phyloP scores from a whole-genome alignment of 1,140 invertebrate genomes.

The Pemphigus obesinymphae region DNA sequence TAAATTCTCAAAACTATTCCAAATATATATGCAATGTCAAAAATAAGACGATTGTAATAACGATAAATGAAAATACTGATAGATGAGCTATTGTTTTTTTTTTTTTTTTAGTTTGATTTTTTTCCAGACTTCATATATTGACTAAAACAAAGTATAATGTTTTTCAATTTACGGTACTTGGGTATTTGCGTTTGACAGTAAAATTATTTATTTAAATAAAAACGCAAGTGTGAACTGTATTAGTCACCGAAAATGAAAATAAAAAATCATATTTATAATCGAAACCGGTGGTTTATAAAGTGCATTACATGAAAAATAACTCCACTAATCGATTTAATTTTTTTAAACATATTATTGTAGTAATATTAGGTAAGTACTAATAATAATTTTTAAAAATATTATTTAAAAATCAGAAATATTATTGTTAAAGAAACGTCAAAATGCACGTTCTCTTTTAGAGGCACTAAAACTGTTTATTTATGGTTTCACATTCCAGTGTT shows the following conservation, averaged over 20 bases:
- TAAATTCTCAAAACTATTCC: no score
- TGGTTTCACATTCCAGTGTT: slow-evolving; percentile 19
- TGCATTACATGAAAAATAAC: background rate
- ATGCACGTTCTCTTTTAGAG: background rate
- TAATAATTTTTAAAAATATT: background rate
- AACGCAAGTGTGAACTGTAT: background rate
- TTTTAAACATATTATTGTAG: background rate
- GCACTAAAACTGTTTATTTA: slow-evolving; percentile 32
- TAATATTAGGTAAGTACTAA: background rate
- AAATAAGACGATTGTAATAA: slow-evolving; percentile 1
- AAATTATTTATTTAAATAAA: slow-evolving; percentile 14
- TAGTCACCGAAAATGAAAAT: background rate
- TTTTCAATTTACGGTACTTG: background rate
- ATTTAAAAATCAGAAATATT: background rate
- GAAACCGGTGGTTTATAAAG: background rate
- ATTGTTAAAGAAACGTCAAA: background rate
- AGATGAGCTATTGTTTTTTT: no score
- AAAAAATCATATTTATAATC: no score
- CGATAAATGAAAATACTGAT: slow-evolving; percentile 5
- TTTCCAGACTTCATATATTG: background rate
- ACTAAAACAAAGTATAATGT: slow-evolving; percentile 10
- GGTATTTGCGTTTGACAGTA: slow-evolving; percentile 7
- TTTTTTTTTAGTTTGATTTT: background rate
- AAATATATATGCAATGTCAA: background rate
- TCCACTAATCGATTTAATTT: background rate